These are phyloP conservation scores for Nerophis lumbriciformis DNA, from an alignment of 2,113 vertebrate genomes.

Conservation along the genomic window DNA sequence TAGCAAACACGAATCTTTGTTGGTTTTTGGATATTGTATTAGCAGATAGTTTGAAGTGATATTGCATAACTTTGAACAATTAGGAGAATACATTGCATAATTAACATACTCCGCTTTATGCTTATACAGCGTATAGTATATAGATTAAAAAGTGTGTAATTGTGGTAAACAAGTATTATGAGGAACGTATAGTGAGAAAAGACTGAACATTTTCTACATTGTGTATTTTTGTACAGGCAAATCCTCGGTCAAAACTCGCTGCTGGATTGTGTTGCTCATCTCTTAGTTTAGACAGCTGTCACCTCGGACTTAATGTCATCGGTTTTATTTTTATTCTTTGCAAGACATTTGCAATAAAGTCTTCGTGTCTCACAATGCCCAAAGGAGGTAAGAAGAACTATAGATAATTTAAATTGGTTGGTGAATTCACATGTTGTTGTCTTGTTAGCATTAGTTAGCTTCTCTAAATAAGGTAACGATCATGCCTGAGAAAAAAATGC, in stretches of 20 bases:
- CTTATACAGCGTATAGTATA: neutral
- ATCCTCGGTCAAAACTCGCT: neutral
- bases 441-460: neutral
- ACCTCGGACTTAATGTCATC: slow-evolving; percentile 30
- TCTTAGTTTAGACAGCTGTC: slow-evolving; percentile 51
- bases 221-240: slow-evolving; percentile 34
- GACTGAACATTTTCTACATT: neutral
- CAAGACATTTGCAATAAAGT: neutral
- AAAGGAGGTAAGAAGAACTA: slow-evolving; percentile 69
- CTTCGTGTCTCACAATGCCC: slow-evolving; percentile 60
- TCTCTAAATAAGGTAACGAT: neutral
- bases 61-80: slow-evolving; percentile 70
- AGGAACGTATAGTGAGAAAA: accelerated
- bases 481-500: neutral
- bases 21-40: neutral
- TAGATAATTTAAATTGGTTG: neutral
- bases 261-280: slow-evolving; percentile 27
- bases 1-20: neutral
- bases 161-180: too few species aligned
- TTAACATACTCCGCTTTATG: accelerated
- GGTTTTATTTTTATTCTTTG: slow-evolving; percentile 2
- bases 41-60: slow-evolving; percentile 12
- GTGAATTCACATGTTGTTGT: neutral
- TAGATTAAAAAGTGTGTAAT: accelerated
- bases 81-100: slow-evolving; percentile 36